Evolutionary conservation across 1,140 invertebrate species (phyloP).

Genomic region (Asbolus verrucosus): DNA sequence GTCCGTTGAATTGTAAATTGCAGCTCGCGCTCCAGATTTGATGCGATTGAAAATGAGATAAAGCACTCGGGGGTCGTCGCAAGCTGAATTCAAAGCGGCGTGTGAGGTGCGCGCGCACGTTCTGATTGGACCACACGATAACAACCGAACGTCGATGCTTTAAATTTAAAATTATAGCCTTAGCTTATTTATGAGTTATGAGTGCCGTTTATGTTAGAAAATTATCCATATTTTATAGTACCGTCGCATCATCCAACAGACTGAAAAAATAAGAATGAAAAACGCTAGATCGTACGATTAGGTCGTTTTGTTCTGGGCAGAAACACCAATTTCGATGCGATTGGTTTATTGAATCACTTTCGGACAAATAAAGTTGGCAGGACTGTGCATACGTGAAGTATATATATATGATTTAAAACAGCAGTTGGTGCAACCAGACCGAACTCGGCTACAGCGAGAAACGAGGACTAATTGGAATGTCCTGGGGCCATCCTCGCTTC

Average conservation of each 20-base stretch:
- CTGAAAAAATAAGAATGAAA: constrained; percentile 16
- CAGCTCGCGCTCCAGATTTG: constrained; percentile 42
- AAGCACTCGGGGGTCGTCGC: constrained; percentile 39
- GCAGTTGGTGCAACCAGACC: constrained; percentile 41
- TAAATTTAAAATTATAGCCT: constrained; percentile 50
- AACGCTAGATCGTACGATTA: not conserved
- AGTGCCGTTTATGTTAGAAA: constrained; percentile 47
- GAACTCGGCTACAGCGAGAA: constrained; percentile 43
- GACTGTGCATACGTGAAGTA: constrained; percentile 20
- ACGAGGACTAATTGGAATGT: constrained; percentile 51
- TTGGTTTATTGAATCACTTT: constrained; percentile 24
- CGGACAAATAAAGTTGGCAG: constrained; percentile 24
- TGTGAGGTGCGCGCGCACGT: constrained; percentile 42
- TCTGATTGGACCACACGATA: constrained; percentile 48
- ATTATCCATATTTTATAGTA: constrained; percentile 47
- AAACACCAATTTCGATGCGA: constrained; percentile 8
- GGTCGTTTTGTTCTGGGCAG: not conserved
- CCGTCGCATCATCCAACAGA: constrained; percentile 27
- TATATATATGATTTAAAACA: constrained; percentile 38
- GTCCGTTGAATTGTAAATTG: constrained; percentile 48
- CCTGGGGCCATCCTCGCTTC: constrained; percentile 46
- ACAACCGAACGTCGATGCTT: constrained; percentile 43
- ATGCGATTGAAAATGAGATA: constrained; percentile 44
- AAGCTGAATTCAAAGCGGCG: constrained; percentile 45
- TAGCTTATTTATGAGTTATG: constrained; percentile 46